A percentile compares a stretch with the other conserved stretches of the same genome.
Conservation (phyloP, 2,113 vertebrate genomes). For the Furnarius figulus region DNA sequence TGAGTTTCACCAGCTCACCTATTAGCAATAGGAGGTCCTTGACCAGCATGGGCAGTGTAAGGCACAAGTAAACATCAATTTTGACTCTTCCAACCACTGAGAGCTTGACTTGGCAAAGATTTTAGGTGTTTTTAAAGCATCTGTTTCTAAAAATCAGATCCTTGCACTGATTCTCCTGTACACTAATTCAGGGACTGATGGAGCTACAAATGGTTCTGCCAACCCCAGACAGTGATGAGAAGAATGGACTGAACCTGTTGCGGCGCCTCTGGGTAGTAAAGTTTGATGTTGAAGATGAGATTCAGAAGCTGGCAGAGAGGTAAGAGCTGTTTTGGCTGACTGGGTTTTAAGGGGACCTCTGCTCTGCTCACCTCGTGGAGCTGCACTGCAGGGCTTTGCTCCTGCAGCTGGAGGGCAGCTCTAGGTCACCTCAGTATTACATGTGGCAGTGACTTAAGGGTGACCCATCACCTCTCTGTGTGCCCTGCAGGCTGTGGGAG, state of each 20-base stretch:
- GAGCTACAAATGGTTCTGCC: constrained; percentile 93
- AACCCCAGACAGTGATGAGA: constrained; percentile 85
- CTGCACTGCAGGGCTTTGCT: neutral
- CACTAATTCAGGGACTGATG: constrained; percentile 84
- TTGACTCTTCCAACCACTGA: neutral
- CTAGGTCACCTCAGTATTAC: neutral
- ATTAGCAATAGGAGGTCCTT: neutral
- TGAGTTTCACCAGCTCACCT: neutral
- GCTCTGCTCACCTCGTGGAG: neutral
- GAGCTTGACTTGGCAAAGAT: neutral
- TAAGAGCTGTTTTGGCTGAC: constrained; percentile 42
- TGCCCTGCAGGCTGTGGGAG: constrained; percentile 83
- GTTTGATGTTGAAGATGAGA: constrained; percentile 92
- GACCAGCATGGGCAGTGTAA: neutral
- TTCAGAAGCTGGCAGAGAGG: constrained; percentile 85
- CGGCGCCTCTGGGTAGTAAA: constrained; percentile 92
- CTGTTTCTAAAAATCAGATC: neutral
- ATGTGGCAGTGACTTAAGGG: neutral
- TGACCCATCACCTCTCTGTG: neutral
- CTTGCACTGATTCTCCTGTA: neutral
- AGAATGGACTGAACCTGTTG: constrained; percentile 86
- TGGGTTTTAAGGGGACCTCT: neutral
- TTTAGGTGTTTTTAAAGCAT: neutral
- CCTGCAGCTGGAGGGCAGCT: neutral
- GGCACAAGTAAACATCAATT: neutral